These are phyloP conservation scores for Apodemia mormo DNA, from an alignment of 2,888 invertebrate genomes.

Conservation along the genomic window DNA sequence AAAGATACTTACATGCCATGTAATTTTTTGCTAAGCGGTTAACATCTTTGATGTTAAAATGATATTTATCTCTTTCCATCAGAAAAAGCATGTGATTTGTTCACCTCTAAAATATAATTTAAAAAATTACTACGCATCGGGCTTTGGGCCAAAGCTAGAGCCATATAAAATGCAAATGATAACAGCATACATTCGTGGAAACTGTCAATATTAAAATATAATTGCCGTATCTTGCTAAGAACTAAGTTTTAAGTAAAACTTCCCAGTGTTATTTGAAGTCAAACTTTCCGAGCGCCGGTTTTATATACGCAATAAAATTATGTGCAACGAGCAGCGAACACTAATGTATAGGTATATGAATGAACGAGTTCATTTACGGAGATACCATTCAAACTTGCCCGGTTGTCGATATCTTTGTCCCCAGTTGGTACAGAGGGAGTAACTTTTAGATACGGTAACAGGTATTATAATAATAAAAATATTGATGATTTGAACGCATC, in stretches of 20 bases:
- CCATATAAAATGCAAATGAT: background rate
- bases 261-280: background rate
- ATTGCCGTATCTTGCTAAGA: conserved; percentile 1
- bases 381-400: conserved; percentile 68
- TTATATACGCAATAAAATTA: conserved; percentile 24
- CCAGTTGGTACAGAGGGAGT: conserved; percentile 40
- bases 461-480: too few species aligned
- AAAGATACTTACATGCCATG: too few species aligned
- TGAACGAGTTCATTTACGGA: conserved; percentile 63
- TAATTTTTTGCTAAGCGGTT: too few species aligned
- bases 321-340: conserved; percentile 32
- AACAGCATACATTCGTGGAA: background rate
- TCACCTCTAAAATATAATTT: too few species aligned
- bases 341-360: conserved; percentile 44
- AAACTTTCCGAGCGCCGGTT: conserved; percentile 3
- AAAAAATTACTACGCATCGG: too few species aligned
- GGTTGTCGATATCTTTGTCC: conserved; percentile 68
- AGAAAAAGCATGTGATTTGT: too few species aligned
- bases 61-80: too few species aligned
- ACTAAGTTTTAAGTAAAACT: background rate
- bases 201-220: conserved; percentile 29
- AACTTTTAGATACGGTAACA: conserved; percentile 27
- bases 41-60: too few species aligned
- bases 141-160: background rate
- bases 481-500: too few species aligned